Conservation (phyloP, 2,113 vertebrate genomes). For the Phalacrocorax brasilianus region DNA sequence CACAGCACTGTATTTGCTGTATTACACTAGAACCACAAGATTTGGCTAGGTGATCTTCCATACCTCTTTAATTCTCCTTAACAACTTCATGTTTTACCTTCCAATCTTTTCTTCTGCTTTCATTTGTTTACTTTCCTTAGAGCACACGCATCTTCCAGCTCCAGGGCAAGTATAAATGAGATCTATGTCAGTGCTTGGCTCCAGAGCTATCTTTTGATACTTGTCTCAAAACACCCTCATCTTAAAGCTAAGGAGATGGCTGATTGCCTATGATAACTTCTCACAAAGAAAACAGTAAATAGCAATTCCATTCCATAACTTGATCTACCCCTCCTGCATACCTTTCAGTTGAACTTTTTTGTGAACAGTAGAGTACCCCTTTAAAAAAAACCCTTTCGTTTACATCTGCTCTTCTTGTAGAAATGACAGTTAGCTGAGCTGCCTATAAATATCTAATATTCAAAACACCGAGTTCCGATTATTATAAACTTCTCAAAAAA, state of each 20-base stretch:
- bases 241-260: background rate
- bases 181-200: slow-evolving; percentile 4
- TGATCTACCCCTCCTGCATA: background rate
- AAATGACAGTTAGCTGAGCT: background rate
- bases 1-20: background rate
- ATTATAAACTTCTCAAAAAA: background rate
- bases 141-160: background rate
- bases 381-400: background rate
- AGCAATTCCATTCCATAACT: background rate
- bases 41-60: background rate
- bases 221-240: background rate
- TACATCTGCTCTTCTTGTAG: background rate
- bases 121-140: background rate
- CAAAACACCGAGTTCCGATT: background rate
- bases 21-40: background rate
- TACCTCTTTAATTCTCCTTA: background rate
- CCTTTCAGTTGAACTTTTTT: background rate
- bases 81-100: background rate
- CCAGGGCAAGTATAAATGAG: slow-evolving; percentile 7
- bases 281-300: background rate
- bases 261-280: slow-evolving; percentile 4
- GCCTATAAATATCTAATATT: background rate
- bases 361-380: background rate
- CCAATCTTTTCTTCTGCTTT: background rate
- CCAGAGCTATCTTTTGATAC: background rate